Evolutionary conservation across 2,888 invertebrate genomes (phyloP).

Genomic region (Parnassius orleans): DNA sequence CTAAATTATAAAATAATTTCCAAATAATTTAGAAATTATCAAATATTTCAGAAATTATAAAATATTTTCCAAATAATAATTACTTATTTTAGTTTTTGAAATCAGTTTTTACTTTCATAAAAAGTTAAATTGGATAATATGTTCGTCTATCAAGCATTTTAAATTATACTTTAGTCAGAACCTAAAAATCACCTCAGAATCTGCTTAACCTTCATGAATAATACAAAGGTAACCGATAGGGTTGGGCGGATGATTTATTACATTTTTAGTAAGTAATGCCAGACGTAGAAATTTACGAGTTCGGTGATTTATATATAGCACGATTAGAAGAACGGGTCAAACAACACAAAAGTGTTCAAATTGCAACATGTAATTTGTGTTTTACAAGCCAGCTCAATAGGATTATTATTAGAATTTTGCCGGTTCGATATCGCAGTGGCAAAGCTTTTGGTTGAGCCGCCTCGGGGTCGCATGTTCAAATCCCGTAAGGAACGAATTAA

Average conservation of each 20-base stretch:
- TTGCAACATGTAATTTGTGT: neutral
- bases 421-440: too few relatives aligned
- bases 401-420: neutral
- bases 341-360: neutral
- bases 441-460: too few relatives aligned
- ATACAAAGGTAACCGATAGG: conserved; percentile 22
- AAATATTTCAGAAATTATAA: too few relatives aligned
- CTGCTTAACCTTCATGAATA: conserved; percentile 24
- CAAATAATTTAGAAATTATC: too few relatives aligned
- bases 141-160: neutral
- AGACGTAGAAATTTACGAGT: conserved; percentile 20
- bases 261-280: conserved; percentile 22
- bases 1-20: too few relatives aligned
- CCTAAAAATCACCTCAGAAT: conserved; percentile 19
- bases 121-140: too few relatives aligned
- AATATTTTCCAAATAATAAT: too few relatives aligned
- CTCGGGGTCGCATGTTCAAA: too few relatives aligned
- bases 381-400: too few relatives aligned
- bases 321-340: conserved; percentile 17
- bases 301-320: conserved; percentile 24
- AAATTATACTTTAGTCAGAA: conserved; percentile 6
- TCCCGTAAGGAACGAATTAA: too few relatives aligned
- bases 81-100: too few relatives aligned
- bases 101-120: too few relatives aligned
- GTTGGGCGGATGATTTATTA: conserved; percentile 25